Conservation (phyloP, 2,888 invertebrate genomes). For the Teleogryllus oceanicus region DNA sequence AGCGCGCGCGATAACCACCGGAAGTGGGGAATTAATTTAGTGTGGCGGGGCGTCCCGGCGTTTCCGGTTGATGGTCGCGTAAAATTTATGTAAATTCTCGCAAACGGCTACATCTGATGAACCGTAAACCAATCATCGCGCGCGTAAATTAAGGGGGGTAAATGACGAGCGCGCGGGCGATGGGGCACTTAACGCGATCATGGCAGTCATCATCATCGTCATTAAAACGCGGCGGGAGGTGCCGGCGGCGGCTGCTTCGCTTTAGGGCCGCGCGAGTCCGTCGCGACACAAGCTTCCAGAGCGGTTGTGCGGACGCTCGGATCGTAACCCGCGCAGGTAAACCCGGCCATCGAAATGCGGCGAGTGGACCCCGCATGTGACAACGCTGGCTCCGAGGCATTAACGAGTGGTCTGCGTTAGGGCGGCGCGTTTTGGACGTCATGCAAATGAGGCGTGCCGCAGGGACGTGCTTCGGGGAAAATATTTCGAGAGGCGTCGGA, state of each 20-base stretch:
- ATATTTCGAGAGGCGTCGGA: no score
- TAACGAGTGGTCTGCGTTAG: no score
- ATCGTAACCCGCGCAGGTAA: no score
- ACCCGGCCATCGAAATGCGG: no score
- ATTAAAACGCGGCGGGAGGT: neutral
- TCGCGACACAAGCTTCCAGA: no score
- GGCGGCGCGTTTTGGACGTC: no score
- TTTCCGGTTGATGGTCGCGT: conserved; percentile 10
- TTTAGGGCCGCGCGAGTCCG: no score
- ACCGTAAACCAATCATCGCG: conserved; percentile 18
- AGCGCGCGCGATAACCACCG: conserved; percentile 6
- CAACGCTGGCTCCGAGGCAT: no score
- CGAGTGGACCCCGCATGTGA: no score
- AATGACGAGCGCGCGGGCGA: conserved; percentile 3
- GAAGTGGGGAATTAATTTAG: conserved; percentile 11
- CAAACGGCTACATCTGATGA: conserved; percentile 18
- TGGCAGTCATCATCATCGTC: neutral
- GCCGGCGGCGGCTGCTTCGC: neutral
- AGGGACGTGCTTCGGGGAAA: no score
- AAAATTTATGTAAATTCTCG: neutral
- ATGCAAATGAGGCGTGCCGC: no score
- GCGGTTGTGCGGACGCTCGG: no score
- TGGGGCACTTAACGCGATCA: conserved; percentile 11
- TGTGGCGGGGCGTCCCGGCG: conserved; percentile 6
- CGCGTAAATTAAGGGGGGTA: conserved; percentile 3